These are phyloP conservation scores for Andinoacara biseriatus DNA, from an alignment of 2,113 vertebrate species.

Conservation along the genomic window DNA sequence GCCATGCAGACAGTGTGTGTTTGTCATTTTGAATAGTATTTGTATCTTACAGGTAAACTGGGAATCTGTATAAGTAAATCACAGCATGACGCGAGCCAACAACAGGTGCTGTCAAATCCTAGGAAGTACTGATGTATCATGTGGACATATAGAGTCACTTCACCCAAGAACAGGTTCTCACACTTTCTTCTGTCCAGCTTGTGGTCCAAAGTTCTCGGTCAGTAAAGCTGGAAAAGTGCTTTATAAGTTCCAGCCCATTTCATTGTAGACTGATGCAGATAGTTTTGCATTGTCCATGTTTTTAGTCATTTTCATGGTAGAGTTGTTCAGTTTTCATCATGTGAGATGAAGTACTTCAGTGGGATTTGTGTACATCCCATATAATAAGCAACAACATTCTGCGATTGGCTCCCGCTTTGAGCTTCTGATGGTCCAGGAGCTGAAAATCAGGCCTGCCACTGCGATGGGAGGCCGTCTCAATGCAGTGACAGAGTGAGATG, in stretches of 20 bases:
- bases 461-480: no score
- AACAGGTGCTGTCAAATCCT: background rate
- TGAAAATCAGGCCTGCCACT: no score
- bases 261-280: background rate
- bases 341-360: background rate
- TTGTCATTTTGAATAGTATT: background rate
- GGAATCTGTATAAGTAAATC: background rate
- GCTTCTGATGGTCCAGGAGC: no score
- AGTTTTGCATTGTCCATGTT: background rate
- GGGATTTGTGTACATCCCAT: no score
- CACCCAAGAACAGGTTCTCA: no score
- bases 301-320: background rate
- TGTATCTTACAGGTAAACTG: background rate
- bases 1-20: conserved; percentile 55
- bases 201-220: no score
- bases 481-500: no score
- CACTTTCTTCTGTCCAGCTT: no score
- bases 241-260: background rate
- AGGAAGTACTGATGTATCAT: background rate
- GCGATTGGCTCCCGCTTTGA: no score
- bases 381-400: no score
- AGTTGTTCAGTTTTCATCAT: no score
- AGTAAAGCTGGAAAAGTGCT: no score
- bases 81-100: conserved; percentile 37
- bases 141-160: background rate